phyloP scores from a whole-genome alignment of 2,888 invertebrate species.

The Euclidia mi region DNA sequence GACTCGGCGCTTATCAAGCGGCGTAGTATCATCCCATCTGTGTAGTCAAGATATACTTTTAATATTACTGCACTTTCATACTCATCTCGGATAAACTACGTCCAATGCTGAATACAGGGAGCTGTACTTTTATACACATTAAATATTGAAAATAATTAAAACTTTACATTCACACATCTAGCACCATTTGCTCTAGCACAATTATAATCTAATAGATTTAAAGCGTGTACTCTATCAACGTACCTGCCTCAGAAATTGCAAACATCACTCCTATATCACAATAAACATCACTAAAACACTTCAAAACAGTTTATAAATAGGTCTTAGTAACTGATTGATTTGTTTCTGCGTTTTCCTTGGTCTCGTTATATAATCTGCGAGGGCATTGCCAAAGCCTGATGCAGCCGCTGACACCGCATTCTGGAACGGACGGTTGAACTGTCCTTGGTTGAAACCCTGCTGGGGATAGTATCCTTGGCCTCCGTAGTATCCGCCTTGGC shows the following conservation, averaged over 20 bases:
- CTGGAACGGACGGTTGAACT: slow-evolving; percentile 72
- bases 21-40: too few relatives aligned
- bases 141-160: too few relatives aligned
- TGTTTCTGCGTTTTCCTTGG: slow-evolving; percentile 78
- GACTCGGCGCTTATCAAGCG: too few relatives aligned
- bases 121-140: too few relatives aligned
- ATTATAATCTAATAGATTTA: too few relatives aligned
- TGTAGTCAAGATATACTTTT: too few relatives aligned
- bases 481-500: slow-evolving; percentile 39
- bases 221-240: too few relatives aligned
- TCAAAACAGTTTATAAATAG: slow-evolving; percentile 78
- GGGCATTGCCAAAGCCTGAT: slow-evolving; percentile 87
- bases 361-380: slow-evolving; percentile 81
- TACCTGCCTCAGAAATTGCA: not conserved
- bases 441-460: slow-evolving; percentile 40
- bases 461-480: slow-evolving; percentile 49
- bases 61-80: too few relatives aligned
- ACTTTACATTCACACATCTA: too few relatives aligned
- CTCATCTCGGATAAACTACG: too few relatives aligned
- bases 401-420: slow-evolving; percentile 80
- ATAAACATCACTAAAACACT: slow-evolving; percentile 19
- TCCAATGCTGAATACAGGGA: too few relatives aligned
- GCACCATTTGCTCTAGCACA: too few relatives aligned
- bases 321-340: slow-evolving; percentile 77
- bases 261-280: not conserved